Evolutionary conservation across 2,888 invertebrate species (phyloP).

Genomic region (Diarsia rubi): DNA sequence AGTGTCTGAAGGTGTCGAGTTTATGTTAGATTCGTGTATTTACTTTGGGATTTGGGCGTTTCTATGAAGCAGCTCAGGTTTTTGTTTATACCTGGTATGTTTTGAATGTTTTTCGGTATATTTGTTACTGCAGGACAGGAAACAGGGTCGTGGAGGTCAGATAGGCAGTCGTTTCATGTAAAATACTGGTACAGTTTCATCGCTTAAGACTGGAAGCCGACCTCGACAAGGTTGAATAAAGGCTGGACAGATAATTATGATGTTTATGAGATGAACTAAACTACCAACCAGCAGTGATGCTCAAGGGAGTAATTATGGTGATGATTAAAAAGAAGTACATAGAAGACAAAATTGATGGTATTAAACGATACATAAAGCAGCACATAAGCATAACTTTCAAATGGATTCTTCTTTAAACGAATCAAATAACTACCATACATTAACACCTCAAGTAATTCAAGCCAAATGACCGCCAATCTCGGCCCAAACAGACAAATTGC

Average conservation of each 20-base stretch:
- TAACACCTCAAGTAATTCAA: slow-evolving; percentile 6
- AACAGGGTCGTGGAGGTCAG: too few species aligned
- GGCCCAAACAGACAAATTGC: slow-evolving; percentile 54
- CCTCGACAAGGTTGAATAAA: too few species aligned
- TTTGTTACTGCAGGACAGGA: background rate
- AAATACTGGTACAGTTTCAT: too few species aligned
- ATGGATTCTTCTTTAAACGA: background rate
- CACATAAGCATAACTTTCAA: background rate
- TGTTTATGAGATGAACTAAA: background rate
- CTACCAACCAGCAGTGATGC: background rate
- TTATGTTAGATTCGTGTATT: slow-evolving; percentile 60
- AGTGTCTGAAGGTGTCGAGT: slow-evolving; percentile 45
- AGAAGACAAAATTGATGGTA: background rate
- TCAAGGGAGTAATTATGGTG: background rate
- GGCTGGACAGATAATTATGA: too few species aligned
- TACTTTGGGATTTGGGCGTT: slow-evolving; percentile 48
- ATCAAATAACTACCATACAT: background rate
- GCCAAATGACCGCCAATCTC: slow-evolving; percentile 40
- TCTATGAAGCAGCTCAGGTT: slow-evolving; percentile 34
- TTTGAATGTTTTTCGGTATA: background rate
- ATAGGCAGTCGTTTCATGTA: too few species aligned
- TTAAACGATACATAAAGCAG: background rate
- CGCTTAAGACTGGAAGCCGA: too few species aligned
- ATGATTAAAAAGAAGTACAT: background rate
- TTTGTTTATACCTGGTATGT: slow-evolving; percentile 14